Evolutionary conservation across 2,113 vertebrate species (phyloP), one percentile per base, ranked within the genome.

Genomic region (Chrysochloris asiatica): DNA sequence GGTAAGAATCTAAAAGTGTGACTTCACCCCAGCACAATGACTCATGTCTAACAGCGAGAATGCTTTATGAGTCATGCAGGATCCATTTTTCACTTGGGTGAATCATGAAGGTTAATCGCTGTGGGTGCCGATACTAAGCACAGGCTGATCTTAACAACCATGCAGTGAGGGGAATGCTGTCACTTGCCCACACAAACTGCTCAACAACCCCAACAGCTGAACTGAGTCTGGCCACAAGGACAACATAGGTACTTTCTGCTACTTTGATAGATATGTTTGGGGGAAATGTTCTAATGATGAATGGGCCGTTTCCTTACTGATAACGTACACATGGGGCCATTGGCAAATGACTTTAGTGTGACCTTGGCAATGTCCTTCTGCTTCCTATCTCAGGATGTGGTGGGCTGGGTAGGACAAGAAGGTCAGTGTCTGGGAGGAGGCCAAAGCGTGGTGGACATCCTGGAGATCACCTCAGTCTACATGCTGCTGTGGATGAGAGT

Each of bases 201-300:
- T 82, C 67, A 8, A 4, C 71, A 26, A 0, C 19, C 1, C 12
- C 0, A 9, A 76, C 92, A 85, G 93, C 75, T 50, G 92, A 88
- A 33, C 24, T 0, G 1, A 0, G 88, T 81, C 90, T 48, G 38
- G 65, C 36, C 3, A 24, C 59, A 30, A 61, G 30, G 33, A 30
- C 1, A 0, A 0, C 0, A 8, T 12, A 71, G 59, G 0, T 33
- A 80, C 50, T 12, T 33, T 71, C 72, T 72, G 9, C 7, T 50
- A 16, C 78, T 93, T 41, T 24, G 13, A 80, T 83, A 48, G 82
- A 85, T 93, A 69, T 95, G 94, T 95, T 93, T 95, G 73, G 86
- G 83, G 65, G 50, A 91, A 95, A 81, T 3, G 43, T 86, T 83
- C 50, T 33, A 8, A 82, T 93, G 89, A 94, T 91, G 65, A 88